Conservation (phyloP, 1,140 invertebrate species). For the Liolophura sinensis region DNA sequence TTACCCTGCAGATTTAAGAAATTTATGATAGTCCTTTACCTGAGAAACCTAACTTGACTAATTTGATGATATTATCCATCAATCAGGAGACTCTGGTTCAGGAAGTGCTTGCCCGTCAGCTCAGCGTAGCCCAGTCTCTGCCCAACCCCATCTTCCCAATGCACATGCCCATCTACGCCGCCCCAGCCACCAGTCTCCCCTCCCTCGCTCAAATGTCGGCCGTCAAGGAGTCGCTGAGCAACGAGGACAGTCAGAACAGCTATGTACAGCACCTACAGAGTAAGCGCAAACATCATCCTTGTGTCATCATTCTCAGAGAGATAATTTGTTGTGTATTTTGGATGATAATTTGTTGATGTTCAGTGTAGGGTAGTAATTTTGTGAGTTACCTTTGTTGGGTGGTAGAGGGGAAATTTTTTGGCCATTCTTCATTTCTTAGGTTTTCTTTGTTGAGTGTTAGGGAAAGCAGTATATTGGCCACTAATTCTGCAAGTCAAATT, state of each 20-base stretch:
- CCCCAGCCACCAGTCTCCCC: constrained; percentile 39
- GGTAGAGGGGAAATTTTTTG: too few species aligned
- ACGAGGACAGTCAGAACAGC: constrained; percentile 24
- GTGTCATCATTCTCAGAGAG: neutral
- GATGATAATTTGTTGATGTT: too few species aligned
- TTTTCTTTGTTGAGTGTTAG: too few species aligned
- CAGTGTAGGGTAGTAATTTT: too few species aligned
- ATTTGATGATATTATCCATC: too few species aligned
- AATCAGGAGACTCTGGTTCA: constrained; percentile 51
- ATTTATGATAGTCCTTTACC: too few species aligned
- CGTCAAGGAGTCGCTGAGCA: constrained; percentile 22
- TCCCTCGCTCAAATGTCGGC: constrained; percentile 46
- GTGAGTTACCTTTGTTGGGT: too few species aligned
- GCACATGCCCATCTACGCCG: constrained; percentile 44
- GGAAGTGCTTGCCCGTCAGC: constrained; percentile 46
- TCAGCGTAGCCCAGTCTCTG: constrained; percentile 34
- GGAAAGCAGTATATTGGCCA: too few species aligned
- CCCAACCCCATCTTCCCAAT: constrained; percentile 45
- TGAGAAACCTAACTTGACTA: too few species aligned
- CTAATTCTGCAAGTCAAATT: too few species aligned
- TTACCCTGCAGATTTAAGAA: too few species aligned
- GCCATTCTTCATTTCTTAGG: too few species aligned
- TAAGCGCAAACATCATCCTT: constrained; percentile 24
- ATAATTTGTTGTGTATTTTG: neutral
- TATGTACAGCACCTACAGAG: constrained; percentile 52